phyloP scores from a whole-genome alignment of 1,140 invertebrate genomes.

The Papilio polytes region DNA sequence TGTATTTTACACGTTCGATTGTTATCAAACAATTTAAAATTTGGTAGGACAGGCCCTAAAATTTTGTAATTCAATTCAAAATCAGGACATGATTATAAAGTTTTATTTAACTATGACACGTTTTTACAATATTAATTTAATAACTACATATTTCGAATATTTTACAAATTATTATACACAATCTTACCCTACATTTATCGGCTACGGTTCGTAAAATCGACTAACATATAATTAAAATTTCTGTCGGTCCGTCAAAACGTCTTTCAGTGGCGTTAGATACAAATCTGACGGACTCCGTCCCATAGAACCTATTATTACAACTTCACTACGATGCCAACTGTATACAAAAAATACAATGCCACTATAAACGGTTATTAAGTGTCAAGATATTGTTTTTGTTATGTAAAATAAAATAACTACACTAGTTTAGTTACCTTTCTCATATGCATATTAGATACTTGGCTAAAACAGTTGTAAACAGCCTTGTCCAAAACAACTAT shows the following conservation, averaged over 20 bases:
- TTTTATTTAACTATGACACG: not conserved
- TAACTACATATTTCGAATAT: not conserved
- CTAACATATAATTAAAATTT: constrained; percentile 71
- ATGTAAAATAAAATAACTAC: constrained; percentile 40
- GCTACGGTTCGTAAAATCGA: constrained; percentile 48
- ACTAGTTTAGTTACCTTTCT: not conserved
- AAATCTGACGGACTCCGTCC: constrained; percentile 56
- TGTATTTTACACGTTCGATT: too few species aligned
- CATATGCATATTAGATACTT: not conserved
- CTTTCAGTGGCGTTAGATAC: constrained; percentile 66
- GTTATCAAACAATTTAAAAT: too few species aligned
- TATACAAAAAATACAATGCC: constrained; percentile 38
- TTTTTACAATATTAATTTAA: not conserved
- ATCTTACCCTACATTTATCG: constrained; percentile 44
- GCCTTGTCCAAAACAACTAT: not conserved
- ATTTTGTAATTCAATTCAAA: not conserved
- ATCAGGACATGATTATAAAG: not conserved
- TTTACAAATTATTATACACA: constrained; percentile 34
- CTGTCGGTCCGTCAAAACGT: constrained; percentile 74
- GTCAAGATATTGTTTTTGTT: constrained; percentile 58
- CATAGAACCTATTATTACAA: constrained; percentile 68
- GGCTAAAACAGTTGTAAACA: not conserved
- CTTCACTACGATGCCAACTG: constrained; percentile 45
- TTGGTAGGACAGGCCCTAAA: too few species aligned
- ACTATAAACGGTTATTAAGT: constrained; percentile 52